Evolutionary conservation across 2,797 vertebrate genomes (phyloP).

Genomic region (Onychomys leucogaster): DNA sequence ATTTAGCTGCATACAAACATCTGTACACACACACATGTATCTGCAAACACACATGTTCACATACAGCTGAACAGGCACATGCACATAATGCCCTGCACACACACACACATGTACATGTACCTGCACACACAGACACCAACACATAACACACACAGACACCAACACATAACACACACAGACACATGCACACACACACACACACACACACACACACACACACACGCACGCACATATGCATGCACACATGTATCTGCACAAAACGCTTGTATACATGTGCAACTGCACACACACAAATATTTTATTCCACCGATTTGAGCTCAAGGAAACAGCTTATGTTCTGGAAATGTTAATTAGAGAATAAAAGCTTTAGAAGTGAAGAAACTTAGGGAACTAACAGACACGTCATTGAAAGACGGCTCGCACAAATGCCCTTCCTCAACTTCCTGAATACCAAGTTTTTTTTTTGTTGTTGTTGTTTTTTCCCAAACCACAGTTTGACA

Average conservation of each 20-base stretch:
- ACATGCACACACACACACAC: not conserved
- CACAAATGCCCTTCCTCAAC: not conserved
- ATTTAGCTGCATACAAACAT: not conserved
- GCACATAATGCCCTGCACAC: not conserved
- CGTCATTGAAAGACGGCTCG: not conserved
- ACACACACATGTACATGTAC: not conserved
- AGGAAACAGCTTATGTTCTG: not conserved
- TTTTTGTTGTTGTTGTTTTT: no score
- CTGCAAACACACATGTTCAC: not conserved
- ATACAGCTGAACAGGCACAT: not conserved
- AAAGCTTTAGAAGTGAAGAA: not conserved
- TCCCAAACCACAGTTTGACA: not conserved
- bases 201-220: not conserved
- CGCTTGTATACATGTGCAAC: not conserved
- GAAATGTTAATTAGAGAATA: not conserved
- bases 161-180: not conserved
- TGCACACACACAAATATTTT: not conserved
- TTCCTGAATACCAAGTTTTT: not conserved
- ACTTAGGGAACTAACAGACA: not conserved
- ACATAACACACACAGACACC: not conserved
- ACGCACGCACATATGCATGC: not conserved
- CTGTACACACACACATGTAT: not conserved
- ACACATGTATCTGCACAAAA: not conserved
- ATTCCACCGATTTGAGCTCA: not conserved
- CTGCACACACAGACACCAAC: no score